Percentiles rank a stretch among this genome's conserved stretches.
phyloP scores from a whole-genome alignment of 2,113 vertebrate species.

The Hiodon tergisus region DNA sequence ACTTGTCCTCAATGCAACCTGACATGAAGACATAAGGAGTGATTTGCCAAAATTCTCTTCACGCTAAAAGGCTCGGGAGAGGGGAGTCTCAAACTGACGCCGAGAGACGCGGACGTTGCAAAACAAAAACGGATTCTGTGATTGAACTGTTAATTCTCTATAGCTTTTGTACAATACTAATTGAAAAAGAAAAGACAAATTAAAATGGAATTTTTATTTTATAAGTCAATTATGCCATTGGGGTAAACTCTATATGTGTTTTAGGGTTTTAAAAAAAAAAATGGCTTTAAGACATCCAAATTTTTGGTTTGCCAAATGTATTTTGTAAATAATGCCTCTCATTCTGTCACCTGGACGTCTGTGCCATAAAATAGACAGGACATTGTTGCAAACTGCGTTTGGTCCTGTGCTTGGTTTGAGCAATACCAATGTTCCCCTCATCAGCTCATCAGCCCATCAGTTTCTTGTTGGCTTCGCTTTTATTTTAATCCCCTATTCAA shows the following conservation, averaged over 20 bases:
- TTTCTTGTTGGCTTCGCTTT: neutral
- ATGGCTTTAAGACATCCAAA: slow-evolving; percentile 89
- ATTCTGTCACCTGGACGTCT: slow-evolving; percentile 78
- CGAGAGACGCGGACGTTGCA: slow-evolving; percentile 63
- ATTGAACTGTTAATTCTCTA: slow-evolving; percentile 85
- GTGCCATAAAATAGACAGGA: slow-evolving; percentile 91
- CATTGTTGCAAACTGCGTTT: slow-evolving; percentile 62
- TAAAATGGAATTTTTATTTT: slow-evolving; percentile 97
- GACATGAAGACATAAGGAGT: slow-evolving; percentile 66
- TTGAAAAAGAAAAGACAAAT: slow-evolving; percentile 59
- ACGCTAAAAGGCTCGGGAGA: slow-evolving; percentile 60
- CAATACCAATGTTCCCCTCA: slow-evolving; percentile 54
- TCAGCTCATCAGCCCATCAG: neutral
- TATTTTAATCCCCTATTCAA: neutral
- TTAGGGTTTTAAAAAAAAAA: slow-evolving; percentile 63
- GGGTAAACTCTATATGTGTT: slow-evolving; percentile 79
- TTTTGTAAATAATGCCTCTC: slow-evolving; percentile 87
- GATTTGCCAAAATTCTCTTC: slow-evolving; percentile 82
- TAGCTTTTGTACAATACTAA: slow-evolving; percentile 94
- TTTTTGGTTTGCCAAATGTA: slow-evolving; percentile 64
- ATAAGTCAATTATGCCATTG: slow-evolving; percentile 87
- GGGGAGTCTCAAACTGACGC: slow-evolving; percentile 58
- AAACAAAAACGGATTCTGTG: slow-evolving; percentile 67
- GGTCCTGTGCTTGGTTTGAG: slow-evolving; percentile 45
- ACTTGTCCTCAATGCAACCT: slow-evolving; percentile 69